These are phyloP conservation scores for Siphlonurus alternatus DNA, from an alignment of 2,888 invertebrate species.

Conservation along the genomic window DNA sequence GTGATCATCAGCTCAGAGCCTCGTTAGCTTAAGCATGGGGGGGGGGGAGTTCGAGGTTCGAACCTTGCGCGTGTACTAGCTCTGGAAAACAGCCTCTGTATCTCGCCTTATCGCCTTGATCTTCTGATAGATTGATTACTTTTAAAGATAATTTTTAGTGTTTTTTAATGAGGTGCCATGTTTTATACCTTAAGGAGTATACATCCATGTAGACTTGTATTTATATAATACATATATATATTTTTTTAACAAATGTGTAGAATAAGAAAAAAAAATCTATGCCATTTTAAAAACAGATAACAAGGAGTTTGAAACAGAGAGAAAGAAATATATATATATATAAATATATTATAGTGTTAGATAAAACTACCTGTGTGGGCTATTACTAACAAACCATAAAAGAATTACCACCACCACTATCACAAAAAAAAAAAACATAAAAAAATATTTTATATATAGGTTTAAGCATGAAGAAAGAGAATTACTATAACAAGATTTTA, in stretches of 20 bases:
- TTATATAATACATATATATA: not conserved
- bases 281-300: not conserved
- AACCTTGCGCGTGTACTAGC: too few species aligned
- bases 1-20: too few species aligned
- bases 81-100: too few species aligned
- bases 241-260: not conserved
- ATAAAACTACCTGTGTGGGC: constrained; percentile 1
- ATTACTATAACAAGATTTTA: not conserved
- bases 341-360: not conserved
- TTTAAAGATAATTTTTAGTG: not conserved
- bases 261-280: not conserved
- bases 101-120: not conserved
- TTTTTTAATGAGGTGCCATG: constrained; percentile 2
- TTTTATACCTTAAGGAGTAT: not conserved
- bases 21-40: too few species aligned
- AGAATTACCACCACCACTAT: not conserved
- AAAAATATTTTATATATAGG: not conserved
- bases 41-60: too few species aligned
- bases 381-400: not conserved
- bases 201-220: not conserved
- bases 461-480: not conserved
- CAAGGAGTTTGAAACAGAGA: too few species aligned
- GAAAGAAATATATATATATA: too few species aligned
- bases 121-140: not conserved
- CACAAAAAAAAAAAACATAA: not conserved